Evolutionary conservation across 2,797 vertebrate genomes (phyloP), one percentile per base, ranked within the genome.

Genomic region (Agapornis canus): DNA sequence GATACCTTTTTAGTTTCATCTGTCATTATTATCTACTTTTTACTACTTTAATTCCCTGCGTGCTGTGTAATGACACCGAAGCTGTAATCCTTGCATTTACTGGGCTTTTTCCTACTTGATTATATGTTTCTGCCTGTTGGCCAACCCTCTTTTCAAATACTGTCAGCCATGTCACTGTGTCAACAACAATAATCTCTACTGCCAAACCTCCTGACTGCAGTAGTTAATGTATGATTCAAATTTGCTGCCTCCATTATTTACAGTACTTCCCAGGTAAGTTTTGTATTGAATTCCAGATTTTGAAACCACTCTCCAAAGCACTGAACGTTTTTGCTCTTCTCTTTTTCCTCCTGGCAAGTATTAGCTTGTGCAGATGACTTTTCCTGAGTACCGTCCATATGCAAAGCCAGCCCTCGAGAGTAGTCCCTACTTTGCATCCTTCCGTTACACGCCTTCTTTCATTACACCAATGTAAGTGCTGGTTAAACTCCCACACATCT

Each of bases 1-100:
- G 15, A 52, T 89, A 52, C 13, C 37, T 77, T 95, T 95, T 82
- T 68, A 75, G 59, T 69, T 95, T 96, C 43, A 89, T 78, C 91
- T 86, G 57, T 51, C 73, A 60, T 85, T 91, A 75, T 57, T 93
- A 80, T 27, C 31, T 68, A 19, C 68, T 31, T 69, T 80, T 77
- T 47, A 83, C 31, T 70, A n/a, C 43, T 82, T 57, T 43, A 57
- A 59, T 35, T 76, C 42, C 13, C 13, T 84, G 32, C 4, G 1
- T 81, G 66, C 47, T 64, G 11, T 49, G 13, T 70, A 82, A 82
- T 57, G 72, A 43, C 22, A 70, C 35, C 77, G 48, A 71, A 70
- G 20, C 19, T 68, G 11, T 63, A 76, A 73, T 75, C 79, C 43
- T 92, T 57, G 9, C 18, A 79, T 92, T 92, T 71, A n/a, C 35